Conservation (phyloP, 2,113 vertebrate species). For the Oriolus oriolus region DNA sequence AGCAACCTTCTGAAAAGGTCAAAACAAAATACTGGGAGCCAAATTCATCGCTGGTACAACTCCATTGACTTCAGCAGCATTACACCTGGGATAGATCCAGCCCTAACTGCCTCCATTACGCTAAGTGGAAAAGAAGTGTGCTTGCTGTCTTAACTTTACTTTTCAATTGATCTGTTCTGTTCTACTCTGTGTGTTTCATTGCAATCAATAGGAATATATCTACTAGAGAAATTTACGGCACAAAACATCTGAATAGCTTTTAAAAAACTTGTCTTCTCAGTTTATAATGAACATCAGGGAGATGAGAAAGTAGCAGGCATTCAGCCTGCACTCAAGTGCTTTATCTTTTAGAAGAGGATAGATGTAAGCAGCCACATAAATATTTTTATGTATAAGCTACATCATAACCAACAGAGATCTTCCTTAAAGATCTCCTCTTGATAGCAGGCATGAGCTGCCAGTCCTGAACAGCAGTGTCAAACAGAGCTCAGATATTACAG, state of each 20-base stretch:
- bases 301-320: conserved; percentile 1
- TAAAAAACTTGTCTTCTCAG: background rate
- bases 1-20: conserved; percentile 65
- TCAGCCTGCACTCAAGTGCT: background rate
- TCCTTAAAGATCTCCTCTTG: background rate
- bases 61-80: conserved; percentile 47
- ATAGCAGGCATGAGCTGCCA: background rate
- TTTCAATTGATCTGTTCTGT: conserved; percentile 36
- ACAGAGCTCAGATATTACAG: background rate
- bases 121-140: conserved; percentile 50
- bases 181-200: conserved; percentile 17
- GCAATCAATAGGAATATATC: conserved; percentile 57
- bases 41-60: conserved; percentile 36
- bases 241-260: conserved; percentile 47
- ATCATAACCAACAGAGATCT: background rate
- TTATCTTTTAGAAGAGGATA: background rate
- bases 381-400: conserved; percentile 10
- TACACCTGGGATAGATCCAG: conserved; percentile 48
- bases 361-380: background rate
- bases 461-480: background rate
- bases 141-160: conserved; percentile 62
- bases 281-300: conserved; percentile 49
- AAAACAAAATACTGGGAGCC: conserved; percentile 45
- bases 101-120: conserved; percentile 37
- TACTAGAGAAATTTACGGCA: conserved; percentile 47